Evolutionary conservation across 2,888 invertebrate genomes (phyloP), one percentile per base, ranked within the genome.

Genomic region (Hirtodrosophila duncani): DNA sequence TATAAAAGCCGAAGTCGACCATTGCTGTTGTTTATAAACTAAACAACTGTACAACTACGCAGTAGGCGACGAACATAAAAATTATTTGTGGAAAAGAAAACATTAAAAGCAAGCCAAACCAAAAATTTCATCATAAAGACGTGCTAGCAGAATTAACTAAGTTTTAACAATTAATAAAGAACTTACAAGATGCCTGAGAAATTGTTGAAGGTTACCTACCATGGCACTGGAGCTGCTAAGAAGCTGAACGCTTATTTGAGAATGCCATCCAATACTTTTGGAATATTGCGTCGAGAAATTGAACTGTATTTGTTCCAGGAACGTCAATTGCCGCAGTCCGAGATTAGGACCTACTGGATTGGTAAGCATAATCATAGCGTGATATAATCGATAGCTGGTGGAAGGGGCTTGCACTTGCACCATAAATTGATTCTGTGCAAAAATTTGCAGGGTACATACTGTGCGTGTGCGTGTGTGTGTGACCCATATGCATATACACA

Each of bases 151-250:
- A 23, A 39, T n/a, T n/a, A 23, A 23, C 8, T 11, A 14, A 14
- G 10, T 9, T 11, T 11, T 1, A 7, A 9, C 39, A 30, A 20
- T n/a, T 17, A 18, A 16, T 2, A 8, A 27, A 23, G 9, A 20
- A 3, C 11, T 14, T 26, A 17, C 13, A 71, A 61, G 27, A 74
- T 71, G 75, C 6, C 63, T 23, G 55, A 67, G 7, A 50, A 68
- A 17, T 50, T 77, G n/a, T 7, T 84, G 16, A 84, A 84, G 65
- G 65, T 84, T 11, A 77, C 79, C 8, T 84, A 70, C 34, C 65
- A 77, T 39, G 45, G 44, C 7, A 49, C 27, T 24, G 46, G 45
- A 16, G 33, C 31, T 39, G 9, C 39, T 1, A 77, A 71, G 46
- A 67, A 79, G n/a, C n/a, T 65, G 2, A 80, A 72, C 50, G 67